Conservation (phyloP, 53 echinoderm and acorn worm species). For the Luidia sarsii region DNA sequence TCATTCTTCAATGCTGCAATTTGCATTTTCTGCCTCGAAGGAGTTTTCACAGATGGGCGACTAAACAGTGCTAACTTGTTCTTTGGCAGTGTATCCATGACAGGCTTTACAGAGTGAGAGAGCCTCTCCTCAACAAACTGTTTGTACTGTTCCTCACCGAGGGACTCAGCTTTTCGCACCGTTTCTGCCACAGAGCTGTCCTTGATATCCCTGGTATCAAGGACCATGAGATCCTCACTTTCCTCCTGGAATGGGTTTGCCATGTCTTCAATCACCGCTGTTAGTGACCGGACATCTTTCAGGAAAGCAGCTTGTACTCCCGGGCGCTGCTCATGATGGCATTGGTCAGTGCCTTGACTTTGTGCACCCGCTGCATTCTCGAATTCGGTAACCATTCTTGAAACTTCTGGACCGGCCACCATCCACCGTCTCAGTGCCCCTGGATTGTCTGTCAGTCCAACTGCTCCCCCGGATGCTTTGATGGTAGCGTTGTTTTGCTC, state of each 20-base stretch:
- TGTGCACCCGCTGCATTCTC: no score
- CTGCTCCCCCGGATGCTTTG: constrained; percentile 20
- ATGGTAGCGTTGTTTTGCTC: constrained; percentile 28
- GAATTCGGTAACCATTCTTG: not conserved
- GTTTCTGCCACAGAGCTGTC: constrained; percentile 17
- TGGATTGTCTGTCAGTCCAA: constrained; percentile 37
- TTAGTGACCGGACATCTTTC: constrained; percentile 10
- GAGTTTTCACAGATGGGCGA: no score
- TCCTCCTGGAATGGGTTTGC: constrained; percentile 24
- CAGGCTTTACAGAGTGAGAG: no score
- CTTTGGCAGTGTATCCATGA: no score
- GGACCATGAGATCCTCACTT: constrained; percentile 5
- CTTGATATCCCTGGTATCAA: constrained; percentile 42
- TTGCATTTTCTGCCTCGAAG: not conserved
- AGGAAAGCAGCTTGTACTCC: constrained; percentile 4
- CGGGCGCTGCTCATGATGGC: constrained; percentile 13
- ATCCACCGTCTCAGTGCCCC: constrained; percentile 45
- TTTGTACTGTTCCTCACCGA: constrained; percentile 22
- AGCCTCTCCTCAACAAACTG: not conserved
- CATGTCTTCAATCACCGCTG: constrained; percentile 8
- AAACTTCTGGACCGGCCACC: constrained; percentile 56
- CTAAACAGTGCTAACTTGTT: constrained; percentile 6
- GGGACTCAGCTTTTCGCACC: constrained; percentile 5
- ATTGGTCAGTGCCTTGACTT: no score
- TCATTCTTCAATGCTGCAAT: constrained; percentile 30